Evolutionary conservation across 2,113 vertebrate genomes (phyloP).

Genomic region (Leptobrachium leishanense): DNA sequence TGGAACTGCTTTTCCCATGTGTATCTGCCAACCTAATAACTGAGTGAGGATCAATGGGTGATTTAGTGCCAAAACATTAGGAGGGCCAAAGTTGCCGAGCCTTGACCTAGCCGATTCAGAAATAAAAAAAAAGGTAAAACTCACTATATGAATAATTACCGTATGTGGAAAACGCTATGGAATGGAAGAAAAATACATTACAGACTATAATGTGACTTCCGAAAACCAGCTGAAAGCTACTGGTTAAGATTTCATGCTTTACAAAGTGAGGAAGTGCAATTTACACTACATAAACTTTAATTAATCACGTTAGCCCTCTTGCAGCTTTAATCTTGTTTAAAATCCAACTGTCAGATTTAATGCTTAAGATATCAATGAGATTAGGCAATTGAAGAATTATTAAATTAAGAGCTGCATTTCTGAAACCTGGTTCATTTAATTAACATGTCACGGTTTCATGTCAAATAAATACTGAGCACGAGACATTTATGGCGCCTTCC

Average conservation of each 20-base stretch:
- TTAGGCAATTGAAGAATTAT: conserved; percentile 43
- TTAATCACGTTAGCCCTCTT: conserved; percentile 42
- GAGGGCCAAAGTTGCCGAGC: too few relatives aligned
- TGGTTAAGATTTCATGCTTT: conserved; percentile 10
- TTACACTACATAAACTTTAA: conserved; percentile 40
- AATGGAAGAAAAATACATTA: too few relatives aligned
- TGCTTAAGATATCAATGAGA: conserved; percentile 45
- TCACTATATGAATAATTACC: too few relatives aligned
- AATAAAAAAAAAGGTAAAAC: too few relatives aligned
- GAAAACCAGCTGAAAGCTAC: not conserved
- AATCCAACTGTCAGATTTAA: conserved; percentile 46
- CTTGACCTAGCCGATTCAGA: too few relatives aligned
- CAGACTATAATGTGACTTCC: too few relatives aligned
- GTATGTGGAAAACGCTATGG: too few relatives aligned
- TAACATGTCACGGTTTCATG: conserved; percentile 37
- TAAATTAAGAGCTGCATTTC: conserved; percentile 43
- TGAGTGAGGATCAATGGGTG: too few relatives aligned
- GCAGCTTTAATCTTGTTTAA: conserved; percentile 43
- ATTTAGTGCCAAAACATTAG: too few relatives aligned
- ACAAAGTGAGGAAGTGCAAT: conserved; percentile 14
- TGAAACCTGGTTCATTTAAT: conserved; percentile 43
- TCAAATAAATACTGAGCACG: conserved; percentile 21
- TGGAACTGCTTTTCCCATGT: too few relatives aligned
- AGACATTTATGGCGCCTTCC: conserved; percentile 6
- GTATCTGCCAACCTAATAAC: too few relatives aligned